Conservation (phyloP, 2,888 invertebrate species). For the Xestoiulus laeticollis region DNA sequence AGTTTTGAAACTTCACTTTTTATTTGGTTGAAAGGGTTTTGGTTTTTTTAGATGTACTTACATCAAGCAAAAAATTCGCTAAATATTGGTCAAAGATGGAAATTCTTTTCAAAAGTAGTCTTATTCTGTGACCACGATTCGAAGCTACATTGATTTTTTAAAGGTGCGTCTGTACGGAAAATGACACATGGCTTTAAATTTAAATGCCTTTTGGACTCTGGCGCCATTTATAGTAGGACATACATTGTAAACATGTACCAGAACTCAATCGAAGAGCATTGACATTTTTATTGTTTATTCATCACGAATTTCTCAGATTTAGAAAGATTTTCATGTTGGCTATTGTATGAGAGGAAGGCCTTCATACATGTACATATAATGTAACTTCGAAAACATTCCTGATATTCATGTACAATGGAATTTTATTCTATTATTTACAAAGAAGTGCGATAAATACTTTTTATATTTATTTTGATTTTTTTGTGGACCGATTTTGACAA, state of each 20-base stretch:
- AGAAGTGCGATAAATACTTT: background rate
- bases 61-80: background rate
- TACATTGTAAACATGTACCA: too few relatives aligned
- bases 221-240: background rate
- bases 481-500: background rate
- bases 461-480: background rate
- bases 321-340: background rate
- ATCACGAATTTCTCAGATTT: background rate
- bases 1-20: too few relatives aligned
- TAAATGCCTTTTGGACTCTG: background rate
- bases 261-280: background rate
- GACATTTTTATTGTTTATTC: background rate
- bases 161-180: too few relatives aligned
- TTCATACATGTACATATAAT: background rate
- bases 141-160: background rate
- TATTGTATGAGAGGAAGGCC: background rate
- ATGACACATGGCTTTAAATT: background rate
- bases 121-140: background rate
- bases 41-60: too few relatives aligned
- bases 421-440: slow-evolving; percentile 19
- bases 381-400: background rate
- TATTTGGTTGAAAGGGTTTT: too few relatives aligned
- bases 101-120: background rate
- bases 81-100: background rate
- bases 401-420: background rate